These are phyloP conservation scores for Tetramorium alpestre DNA, from an alignment of 1,140 invertebrate species.

Conservation along the genomic window DNA sequence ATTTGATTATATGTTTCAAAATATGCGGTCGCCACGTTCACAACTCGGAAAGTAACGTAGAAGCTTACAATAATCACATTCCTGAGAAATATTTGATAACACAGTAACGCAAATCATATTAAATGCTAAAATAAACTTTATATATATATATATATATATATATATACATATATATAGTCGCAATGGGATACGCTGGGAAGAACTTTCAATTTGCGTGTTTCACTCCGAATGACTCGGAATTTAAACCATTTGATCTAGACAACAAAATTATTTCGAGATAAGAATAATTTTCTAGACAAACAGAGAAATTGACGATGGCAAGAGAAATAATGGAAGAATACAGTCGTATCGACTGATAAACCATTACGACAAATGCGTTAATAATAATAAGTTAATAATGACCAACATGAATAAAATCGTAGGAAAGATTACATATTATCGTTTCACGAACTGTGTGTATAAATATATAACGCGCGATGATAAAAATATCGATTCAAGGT, in stretches of 20 bases:
- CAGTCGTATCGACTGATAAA: neutral
- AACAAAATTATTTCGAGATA: neutral
- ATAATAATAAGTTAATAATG: neutral
- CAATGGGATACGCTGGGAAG: neutral
- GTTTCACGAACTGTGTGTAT: neutral
- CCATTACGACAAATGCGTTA: neutral
- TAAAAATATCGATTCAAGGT: neutral
- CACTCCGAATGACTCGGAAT: neutral
- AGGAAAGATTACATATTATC: neutral
- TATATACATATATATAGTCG: neutral
- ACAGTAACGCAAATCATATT: slow-evolving; percentile 17
- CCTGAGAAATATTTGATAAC: slow-evolving; percentile 42
- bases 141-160: neutral
- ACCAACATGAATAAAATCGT: neutral
- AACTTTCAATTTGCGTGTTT: slow-evolving; percentile 22
- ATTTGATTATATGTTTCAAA: slow-evolving; percentile 55
- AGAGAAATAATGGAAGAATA: neutral
- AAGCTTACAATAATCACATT: slow-evolving; percentile 44
- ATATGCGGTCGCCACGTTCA: slow-evolving; percentile 40
- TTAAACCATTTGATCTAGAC: neutral
- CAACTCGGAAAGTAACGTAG: slow-evolving; percentile 42
- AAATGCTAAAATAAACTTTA: slow-evolving; percentile 9
- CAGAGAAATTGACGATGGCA: neutral
- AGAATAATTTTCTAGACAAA: neutral
- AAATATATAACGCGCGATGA: neutral